Conservation (phyloP, 2,797 vertebrate genomes). For the Acrossocheilus fasciatus region DNA sequence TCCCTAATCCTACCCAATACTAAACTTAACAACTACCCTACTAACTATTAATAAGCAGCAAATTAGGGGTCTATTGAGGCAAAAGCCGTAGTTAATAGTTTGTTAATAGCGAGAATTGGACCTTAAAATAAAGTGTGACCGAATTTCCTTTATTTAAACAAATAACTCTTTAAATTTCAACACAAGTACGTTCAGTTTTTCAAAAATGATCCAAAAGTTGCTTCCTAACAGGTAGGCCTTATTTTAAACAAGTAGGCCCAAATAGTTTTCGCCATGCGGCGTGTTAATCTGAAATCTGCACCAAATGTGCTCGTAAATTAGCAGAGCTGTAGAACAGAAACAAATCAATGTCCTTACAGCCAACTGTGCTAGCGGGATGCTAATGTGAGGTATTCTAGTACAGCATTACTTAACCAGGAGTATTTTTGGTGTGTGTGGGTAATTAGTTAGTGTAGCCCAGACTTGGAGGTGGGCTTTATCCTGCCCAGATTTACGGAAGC, state of each 20-base stretch:
- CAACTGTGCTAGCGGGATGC: neutral
- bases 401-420: neutral
- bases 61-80: no score
- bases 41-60: no score
- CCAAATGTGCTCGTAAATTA: neutral
- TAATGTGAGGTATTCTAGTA: neutral
- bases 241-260: neutral
- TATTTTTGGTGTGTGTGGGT: constrained; percentile 40
- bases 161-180: neutral
- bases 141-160: neutral
- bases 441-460: neutral
- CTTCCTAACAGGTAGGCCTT: neutral
- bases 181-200: neutral
- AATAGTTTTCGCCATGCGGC: neutral
- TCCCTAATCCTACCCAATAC: no score
- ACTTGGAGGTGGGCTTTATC: constrained; percentile 48
- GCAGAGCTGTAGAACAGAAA: neutral
- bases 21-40: no score
- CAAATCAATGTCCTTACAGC: neutral
- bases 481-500: constrained; percentile 44
- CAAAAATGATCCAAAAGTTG: neutral
- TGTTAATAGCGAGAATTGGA: no score
- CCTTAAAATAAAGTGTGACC: no score
- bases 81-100: no score
- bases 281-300: neutral